A percentile compares a stretch with the other conserved stretches of the same genome.
Conservation (phyloP, 1,140 invertebrate genomes). For the Nautilus pompilius region DNA sequence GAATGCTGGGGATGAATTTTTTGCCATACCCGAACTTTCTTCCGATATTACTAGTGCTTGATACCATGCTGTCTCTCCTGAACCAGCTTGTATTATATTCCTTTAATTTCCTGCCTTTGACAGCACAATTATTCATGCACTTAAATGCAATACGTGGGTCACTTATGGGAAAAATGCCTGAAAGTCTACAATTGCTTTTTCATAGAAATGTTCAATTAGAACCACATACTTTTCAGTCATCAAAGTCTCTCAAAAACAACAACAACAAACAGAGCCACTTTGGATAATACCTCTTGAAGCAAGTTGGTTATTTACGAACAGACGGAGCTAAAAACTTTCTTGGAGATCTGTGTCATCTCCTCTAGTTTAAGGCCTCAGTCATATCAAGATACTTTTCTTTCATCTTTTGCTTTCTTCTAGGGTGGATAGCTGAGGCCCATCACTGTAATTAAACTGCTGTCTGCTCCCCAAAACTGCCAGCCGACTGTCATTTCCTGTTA, state of each 20-base stretch:
- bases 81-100: background rate
- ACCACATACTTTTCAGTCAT: background rate
- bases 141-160: background rate
- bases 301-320: no score
- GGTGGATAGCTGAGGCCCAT: background rate
- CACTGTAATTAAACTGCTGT: slow-evolving; percentile 3
- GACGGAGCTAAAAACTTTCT: no score
- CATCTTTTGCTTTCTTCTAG: background rate
- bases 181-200: background rate
- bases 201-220: background rate
- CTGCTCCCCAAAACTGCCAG: background rate
- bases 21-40: slow-evolving; percentile 5
- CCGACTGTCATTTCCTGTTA: slow-evolving; percentile 5
- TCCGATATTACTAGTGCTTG: background rate
- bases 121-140: background rate
- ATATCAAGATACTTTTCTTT: background rate
- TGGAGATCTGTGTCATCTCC: background rate
- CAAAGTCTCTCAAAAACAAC: background rate
- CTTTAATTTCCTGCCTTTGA: background rate
- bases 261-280: no score
- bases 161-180: background rate
- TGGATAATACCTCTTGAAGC: no score
- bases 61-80: background rate
- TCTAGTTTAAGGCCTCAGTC: background rate
- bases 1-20: background rate